Evolutionary conservation across 1,140 invertebrate genomes (phyloP), one percentile per base, ranked within the genome.

Genomic region (Zaprionus ghesquierei): DNA sequence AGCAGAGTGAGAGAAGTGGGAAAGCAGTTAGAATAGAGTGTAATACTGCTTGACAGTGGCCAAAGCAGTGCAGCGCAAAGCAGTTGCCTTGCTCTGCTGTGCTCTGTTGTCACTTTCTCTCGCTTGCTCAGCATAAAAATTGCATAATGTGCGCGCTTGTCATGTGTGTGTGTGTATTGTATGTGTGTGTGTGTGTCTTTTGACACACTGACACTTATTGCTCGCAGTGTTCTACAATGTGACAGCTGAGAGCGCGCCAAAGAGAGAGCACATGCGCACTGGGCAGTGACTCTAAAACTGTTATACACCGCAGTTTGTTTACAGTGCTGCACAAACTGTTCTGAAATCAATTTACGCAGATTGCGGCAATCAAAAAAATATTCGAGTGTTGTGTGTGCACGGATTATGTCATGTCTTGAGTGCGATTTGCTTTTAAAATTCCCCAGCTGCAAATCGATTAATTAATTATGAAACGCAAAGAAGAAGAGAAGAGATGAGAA

Each of bases 171-270:
- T 41, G 23, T 49, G 18, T 29, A 13, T 55, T 65, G 46, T 10
- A 46, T 65, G 22, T 51, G 61, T 63, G 33, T 54, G 63, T 51
- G 35, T 66, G 15, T 51, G 25, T 46, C 63, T 56, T 78, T 66
- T 87, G 84, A 89, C 84, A 89, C 84, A 87, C 85, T 87, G 84
- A 87, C 84, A 87, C 84, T 87, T 75, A 75, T 87, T 81, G 71
- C 25, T 77, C 60, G 46, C 60, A 59, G 64, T 44, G 53, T 54
- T 69, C 58, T 41, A 65, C 61, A 70, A 8, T 4, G 31, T 12
- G 35, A 33, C 46, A 22, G 18, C n/a, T 13, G 60, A 61, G 35
- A 29, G 50, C 38, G 35, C 8, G 15, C 1, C 3, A 58, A 44
- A 63, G 59, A 41, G 63, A 31, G 54, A 60, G 64, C 35, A n/a